Evolutionary conservation across 53 echinoderm and acorn worm species (phyloP), one percentile per base, ranked within the genome.

Genomic region (Henricia sp.): DNA sequence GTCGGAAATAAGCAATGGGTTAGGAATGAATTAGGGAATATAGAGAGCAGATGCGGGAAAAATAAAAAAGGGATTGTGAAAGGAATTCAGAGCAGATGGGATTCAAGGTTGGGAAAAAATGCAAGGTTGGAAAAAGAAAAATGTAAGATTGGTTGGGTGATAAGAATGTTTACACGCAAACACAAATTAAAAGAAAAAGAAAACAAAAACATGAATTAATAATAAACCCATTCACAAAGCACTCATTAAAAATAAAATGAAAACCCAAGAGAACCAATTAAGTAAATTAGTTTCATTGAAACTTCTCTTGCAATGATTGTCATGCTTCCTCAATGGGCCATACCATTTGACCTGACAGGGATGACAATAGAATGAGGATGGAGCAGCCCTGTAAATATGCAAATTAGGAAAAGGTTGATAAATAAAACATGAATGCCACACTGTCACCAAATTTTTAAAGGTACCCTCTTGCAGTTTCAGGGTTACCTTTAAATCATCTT

Each of bases 261-360:
- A 41, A 76, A 76, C 28, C 58, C 23, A 17, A 39, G 40, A 56
- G 42, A 25, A 40, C 1, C 24, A 54, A 54, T 33, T 33, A n/a
- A n/a, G 32, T 35, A 33, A 37, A 0, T n/a, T 67, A 17, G 20
- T 67, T 67, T 17, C 14, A 4, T 67, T 38, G 23, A 54, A 67
- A 20, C 0, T 64, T 0, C 13, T 32, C 28, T 28, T 10, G 6
- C 4, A 9, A 28, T 28, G 62, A 11, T 25, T 58, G 21, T 64
- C 80, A 80, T 80, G 80, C 80, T 11, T 70, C 28, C 23, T 27
- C 50, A 41, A 20, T 34, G 63, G 80, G 48, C 64, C 80, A 17
- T 80, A 80, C 80, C 80, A 80, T 80, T 80, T 80, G 80, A 80
- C 41, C 80, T 33, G 46, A 33, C 80, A 32, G 80, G 80, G 80